Evolutionary conservation across 1,140 invertebrate species (phyloP), one percentile per base, ranked within the genome.

Genomic region (Pseudachorutes palmiensis): DNA sequence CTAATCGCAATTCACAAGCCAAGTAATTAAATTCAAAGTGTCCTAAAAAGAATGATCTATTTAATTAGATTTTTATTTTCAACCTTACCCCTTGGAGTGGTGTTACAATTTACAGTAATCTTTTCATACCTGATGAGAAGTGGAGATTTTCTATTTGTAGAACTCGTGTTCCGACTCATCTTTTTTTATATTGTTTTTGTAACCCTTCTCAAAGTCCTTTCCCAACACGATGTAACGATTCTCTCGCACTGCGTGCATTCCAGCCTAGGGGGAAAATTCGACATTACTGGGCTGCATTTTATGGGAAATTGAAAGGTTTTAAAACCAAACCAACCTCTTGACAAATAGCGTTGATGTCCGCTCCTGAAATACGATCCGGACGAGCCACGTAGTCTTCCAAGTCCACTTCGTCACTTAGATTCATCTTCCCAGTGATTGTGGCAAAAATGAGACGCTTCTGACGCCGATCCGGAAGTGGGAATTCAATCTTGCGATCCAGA

Each of bases 111-210:
- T n/a, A n/a, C n/a, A n/a, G n/a, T n/a, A n/a, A n/a, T n/a, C n/a
- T n/a, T n/a, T n/a, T n/a, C n/a, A n/a, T n/a, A n/a, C n/a, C n/a
- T n/a, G n/a, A n/a, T n/a, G n/a, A n/a, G n/a, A n/a, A n/a, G n/a
- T n/a, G n/a, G n/a, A n/a, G n/a, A n/a, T n/a, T 14, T 14, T 60
- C 88, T 96, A 99, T 85, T 98, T 99, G 78, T 99, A 99, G 81
- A 99, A 99, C 79, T 99, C 96, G 76, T 98, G 96, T 83, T 98
- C 96, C 74, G 93, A 92, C 81, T 98, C 95, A 80, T 98, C 95
- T 77, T 99, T 99, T 81, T 99, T 98, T 72, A 97, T 97, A 77
- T 98, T 98, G 78, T 98, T 98, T 78, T 99, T 99, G 81, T 99
- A 99, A 30, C 90, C 91, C 76, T 99, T 99, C 79, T 99, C 97